These are phyloP conservation scores for Scartelaos histophorus DNA, from an alignment of 2,113 vertebrate species.

Conservation along the genomic window DNA sequence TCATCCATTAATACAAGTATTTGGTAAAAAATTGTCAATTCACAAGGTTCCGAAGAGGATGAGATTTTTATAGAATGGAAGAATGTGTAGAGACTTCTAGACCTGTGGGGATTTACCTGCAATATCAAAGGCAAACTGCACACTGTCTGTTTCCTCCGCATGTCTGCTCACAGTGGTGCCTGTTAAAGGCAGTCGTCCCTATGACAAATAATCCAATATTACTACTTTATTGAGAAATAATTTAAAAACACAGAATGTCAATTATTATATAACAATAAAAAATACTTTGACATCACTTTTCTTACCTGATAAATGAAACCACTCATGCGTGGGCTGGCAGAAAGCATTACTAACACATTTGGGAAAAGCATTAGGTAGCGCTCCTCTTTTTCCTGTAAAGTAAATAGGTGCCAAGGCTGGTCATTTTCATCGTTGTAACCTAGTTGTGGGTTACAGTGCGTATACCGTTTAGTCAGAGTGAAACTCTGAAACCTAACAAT, in stretches of 20 bases:
- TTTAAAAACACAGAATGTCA: background rate
- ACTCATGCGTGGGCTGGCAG: conserved; percentile 95
- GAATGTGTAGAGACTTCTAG: background rate
- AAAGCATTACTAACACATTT: conserved; percentile 87
- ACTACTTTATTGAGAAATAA: background rate
- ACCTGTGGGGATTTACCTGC: conserved; percentile 76
- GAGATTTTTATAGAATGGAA: too few species aligned
- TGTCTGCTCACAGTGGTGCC: conserved; percentile 86
- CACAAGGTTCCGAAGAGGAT: background rate
- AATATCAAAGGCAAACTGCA: conserved; percentile 88
- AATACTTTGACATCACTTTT: background rate
- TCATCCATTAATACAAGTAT: background rate
- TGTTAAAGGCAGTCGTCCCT: conserved; percentile 86
- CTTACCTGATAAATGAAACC: conserved; percentile 97
- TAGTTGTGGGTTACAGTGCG: background rate
- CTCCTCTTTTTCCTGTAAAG: conserved; percentile 90
- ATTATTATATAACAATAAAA: background rate
- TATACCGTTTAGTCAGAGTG: background rate
- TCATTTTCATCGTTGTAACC: background rate
- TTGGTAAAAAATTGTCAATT: background rate
- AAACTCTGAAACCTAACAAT: background rate
- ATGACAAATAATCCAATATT: conserved; percentile 11
- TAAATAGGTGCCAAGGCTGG: background rate
- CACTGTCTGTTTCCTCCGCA: conserved; percentile 84
- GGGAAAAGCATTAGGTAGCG: conserved; percentile 94